Percentiles rank a stretch among this genome's conserved stretches.
phyloP scores from a whole-genome alignment of 2,113 vertebrate species.

The Tringa solitaria region DNA sequence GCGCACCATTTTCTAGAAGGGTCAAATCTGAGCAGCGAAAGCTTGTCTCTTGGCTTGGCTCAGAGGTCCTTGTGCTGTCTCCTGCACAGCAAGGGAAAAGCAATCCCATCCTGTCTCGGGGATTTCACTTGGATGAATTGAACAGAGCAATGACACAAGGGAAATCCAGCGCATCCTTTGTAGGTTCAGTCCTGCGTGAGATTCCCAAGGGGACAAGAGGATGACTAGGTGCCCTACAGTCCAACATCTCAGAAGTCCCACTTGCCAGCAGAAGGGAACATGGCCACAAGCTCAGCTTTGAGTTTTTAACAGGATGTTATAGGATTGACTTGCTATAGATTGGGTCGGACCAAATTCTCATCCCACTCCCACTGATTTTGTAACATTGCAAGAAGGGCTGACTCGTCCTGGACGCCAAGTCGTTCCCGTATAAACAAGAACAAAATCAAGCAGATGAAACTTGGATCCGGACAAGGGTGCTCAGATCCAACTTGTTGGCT shows the following conservation, averaged over 20 bases:
- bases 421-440: not conserved
- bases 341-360: not conserved
- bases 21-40: not conserved
- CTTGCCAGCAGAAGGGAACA: not conserved
- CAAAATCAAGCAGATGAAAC: slow-evolving; percentile 26
- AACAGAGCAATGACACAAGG: not conserved
- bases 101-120: not conserved
- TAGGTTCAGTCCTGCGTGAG: not conserved
- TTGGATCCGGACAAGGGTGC: slow-evolving; percentile 10
- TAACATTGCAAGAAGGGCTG: not conserved
- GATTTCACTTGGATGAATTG: not conserved
- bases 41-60: not conserved
- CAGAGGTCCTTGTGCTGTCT: not conserved
- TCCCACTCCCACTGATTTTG: not conserved
- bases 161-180: not conserved
- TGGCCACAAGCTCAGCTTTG: not conserved
- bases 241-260: not conserved
- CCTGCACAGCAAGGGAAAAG: not conserved
- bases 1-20: not conserved
- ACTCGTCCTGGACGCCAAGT: not conserved
- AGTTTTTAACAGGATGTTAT: accelerated
- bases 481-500: slow-evolving; percentile 35
- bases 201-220: not conserved
- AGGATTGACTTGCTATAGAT: not conserved
- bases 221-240: too few relatives aligned